A percentile compares a stretch with the other conserved stretches of the same genome.
Evolutionary conservation across 2,113 vertebrate genomes (phyloP).

Genomic region (Apteryx mantelli): DNA sequence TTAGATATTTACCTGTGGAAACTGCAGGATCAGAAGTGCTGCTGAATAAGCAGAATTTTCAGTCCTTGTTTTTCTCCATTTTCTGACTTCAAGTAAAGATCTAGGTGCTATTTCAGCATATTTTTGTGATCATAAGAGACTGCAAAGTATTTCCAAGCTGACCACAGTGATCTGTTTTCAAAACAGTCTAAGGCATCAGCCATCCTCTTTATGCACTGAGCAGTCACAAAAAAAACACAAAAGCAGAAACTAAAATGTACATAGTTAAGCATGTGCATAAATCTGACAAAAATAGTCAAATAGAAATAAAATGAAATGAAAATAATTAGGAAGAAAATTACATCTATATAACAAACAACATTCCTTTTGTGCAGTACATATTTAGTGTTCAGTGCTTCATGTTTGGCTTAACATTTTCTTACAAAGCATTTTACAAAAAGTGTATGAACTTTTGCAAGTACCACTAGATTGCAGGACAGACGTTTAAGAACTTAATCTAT

Average conservation of each 20-base stretch:
- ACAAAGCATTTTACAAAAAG: neutral
- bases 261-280: neutral
- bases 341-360: neutral
- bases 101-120: neutral
- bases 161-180: neutral
- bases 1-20: neutral
- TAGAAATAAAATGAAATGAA: neutral
- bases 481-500: slow-evolving; percentile 21
- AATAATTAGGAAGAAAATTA: neutral
- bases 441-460: neutral
- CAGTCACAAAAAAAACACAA: neutral
- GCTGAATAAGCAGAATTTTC: neutral
- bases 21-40: neutral
- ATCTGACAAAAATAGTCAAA: neutral
- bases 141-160: neutral
- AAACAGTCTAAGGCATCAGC: neutral
- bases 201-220: neutral
- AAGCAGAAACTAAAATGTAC: neutral
- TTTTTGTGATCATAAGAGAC: neutral
- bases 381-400: neutral
- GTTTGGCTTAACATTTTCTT: neutral
- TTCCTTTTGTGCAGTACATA: neutral
- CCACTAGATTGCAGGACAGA: neutral
- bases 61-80: neutral
- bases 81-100: neutral